Percentiles rank a stretch among this genome's conserved stretches.
These are phyloP conservation scores for Hepsetus odoe DNA, from an alignment of 2,113 vertebrate genomes.

Conservation along the genomic window DNA sequence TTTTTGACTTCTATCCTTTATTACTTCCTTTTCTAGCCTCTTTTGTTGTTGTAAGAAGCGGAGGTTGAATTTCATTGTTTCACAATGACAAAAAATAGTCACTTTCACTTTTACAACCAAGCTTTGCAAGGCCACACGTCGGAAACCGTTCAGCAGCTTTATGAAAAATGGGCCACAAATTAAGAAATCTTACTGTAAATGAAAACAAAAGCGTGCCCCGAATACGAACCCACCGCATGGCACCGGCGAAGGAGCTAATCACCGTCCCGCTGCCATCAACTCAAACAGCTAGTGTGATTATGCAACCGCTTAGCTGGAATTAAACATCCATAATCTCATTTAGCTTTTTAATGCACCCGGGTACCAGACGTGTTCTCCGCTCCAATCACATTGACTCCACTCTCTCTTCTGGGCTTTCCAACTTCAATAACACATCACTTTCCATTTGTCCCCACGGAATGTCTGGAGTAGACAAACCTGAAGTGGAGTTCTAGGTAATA, in stretches of 20 bases:
- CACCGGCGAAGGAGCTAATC: background rate
- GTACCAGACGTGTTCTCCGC: background rate
- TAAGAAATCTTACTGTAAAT: background rate
- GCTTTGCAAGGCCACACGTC: no score
- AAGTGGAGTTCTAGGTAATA: slow-evolving; percentile 8
- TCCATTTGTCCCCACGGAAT: slow-evolving; percentile 8
- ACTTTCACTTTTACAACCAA: no score
- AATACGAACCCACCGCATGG: background rate
- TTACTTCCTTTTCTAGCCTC: no score
- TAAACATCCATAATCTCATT: slow-evolving; percentile 24
- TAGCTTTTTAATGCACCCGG: slow-evolving; percentile 1
- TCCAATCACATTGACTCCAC: background rate
- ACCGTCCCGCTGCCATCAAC: background rate
- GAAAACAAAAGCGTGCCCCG: background rate
- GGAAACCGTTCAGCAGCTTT: background rate
- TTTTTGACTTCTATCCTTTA: no score
- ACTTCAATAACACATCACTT: slow-evolving; percentile 16
- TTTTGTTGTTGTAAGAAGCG: no score
- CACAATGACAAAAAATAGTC: no score
- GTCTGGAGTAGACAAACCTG: slow-evolving; percentile 11
- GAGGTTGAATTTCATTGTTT: no score
- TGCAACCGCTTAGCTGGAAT: background rate
- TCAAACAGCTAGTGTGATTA: slow-evolving; percentile 5
- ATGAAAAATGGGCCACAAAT: background rate
- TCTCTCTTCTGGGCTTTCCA: background rate